These are phyloP conservation scores for Gryllus bimaculatus DNA, from an alignment of 1,140 invertebrate genomes.

Conservation along the genomic window DNA sequence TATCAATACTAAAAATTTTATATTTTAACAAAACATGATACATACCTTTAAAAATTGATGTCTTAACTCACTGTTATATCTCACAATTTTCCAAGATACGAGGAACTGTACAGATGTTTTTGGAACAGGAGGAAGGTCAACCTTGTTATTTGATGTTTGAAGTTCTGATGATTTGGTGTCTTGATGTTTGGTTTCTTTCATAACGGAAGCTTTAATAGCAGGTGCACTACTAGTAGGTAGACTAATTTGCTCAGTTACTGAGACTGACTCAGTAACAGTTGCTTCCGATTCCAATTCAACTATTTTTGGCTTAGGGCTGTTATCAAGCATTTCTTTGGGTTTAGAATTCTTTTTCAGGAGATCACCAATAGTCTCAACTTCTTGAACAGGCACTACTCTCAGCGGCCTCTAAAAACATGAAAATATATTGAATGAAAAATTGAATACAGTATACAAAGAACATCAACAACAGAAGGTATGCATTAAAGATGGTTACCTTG, in stretches of 20 bases:
- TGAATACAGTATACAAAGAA: conserved; percentile 16
- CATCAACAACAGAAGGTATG: background rate
- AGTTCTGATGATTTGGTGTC: no score
- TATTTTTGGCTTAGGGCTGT: background rate
- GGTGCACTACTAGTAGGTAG: no score
- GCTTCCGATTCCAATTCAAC: background rate
- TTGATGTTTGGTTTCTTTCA: no score
- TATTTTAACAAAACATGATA: background rate
- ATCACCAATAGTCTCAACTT: conserved; percentile 28
- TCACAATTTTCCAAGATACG: conserved; percentile 40
- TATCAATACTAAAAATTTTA: no score
- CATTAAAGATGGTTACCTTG: no score
- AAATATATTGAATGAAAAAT: background rate
- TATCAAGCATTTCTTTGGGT: no score
- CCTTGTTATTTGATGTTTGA: no score
- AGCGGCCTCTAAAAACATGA: conserved; percentile 39
- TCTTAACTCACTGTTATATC: conserved; percentile 28
- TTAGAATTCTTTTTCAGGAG: background rate
- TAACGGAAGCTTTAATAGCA: no score
- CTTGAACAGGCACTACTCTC: conserved; percentile 41
- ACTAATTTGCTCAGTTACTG: background rate
- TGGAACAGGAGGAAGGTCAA: conserved; percentile 35
- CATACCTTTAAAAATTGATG: conserved; percentile 38
- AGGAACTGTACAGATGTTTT: conserved; percentile 48
- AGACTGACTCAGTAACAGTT: no score